Conservation (phyloP, 2,797 vertebrate species). For the Acrossocheilus wenchowensis region DNA sequence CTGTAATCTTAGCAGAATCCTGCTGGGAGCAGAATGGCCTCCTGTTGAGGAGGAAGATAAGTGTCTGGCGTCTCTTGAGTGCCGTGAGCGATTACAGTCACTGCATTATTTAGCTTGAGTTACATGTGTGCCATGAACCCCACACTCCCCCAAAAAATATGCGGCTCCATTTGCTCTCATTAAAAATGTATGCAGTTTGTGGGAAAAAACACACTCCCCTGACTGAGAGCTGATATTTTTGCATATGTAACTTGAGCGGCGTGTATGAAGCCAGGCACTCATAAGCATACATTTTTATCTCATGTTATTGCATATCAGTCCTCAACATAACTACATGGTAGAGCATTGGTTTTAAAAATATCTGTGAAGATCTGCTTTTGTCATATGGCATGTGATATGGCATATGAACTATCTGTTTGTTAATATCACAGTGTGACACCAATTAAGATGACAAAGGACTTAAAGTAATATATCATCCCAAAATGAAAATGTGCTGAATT, state of each 20-base stretch:
- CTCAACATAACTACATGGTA: background rate
- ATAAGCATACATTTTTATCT: slow-evolving; percentile 26
- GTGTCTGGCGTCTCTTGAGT: slow-evolving; percentile 45
- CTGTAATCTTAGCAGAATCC: slow-evolving; percentile 22
- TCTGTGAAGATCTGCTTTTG: background rate
- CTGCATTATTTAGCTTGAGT: slow-evolving; percentile 67
- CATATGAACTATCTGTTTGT: slow-evolving; percentile 16
- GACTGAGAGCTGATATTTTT: slow-evolving; percentile 56
- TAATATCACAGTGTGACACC: background rate
- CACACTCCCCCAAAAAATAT: slow-evolving; percentile 52
- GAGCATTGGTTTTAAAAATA: background rate
- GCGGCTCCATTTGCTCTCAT: slow-evolving; percentile 65
- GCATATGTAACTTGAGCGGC: slow-evolving; percentile 39
- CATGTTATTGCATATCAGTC: slow-evolving; percentile 23
- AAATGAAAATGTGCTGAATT: too few species aligned
- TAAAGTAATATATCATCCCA: too few species aligned
- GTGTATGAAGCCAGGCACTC: slow-evolving; percentile 7
- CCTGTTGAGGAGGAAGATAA: slow-evolving; percentile 47
- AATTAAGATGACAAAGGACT: background rate
- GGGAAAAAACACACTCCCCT: slow-evolving; percentile 51
- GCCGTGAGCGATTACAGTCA: slow-evolving; percentile 57
- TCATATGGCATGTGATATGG: slow-evolving; percentile 1
- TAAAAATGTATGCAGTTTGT: slow-evolving; percentile 63
- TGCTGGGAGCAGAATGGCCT: slow-evolving; percentile 1
- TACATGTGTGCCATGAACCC: slow-evolving; percentile 59